A percentile compares a stretch with the other conserved stretches of the same genome.
Evolutionary conservation across 2,113 vertebrate species (phyloP).

Genomic region (Dasyurus viverrinus): DNA sequence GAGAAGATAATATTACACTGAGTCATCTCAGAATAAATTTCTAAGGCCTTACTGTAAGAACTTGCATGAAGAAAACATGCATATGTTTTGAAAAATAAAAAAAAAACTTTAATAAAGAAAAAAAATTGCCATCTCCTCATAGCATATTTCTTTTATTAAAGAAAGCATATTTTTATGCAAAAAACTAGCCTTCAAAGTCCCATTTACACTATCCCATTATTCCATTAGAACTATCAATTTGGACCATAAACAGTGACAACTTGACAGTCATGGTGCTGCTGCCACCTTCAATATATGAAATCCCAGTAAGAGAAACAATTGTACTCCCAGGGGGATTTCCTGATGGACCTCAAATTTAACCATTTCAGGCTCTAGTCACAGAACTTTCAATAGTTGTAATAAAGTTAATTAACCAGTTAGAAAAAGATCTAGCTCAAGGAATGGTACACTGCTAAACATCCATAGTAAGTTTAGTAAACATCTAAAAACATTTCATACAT

Average conservation of each 20-base stretch:
- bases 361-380: background rate
- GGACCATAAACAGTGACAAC: background rate
- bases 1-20: no score
- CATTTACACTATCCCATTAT: background rate
- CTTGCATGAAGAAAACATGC: no score
- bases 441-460: background rate
- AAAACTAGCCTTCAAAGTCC: background rate
- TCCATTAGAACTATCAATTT: background rate
- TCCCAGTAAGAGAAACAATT: background rate
- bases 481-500: background rate
- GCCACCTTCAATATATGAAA: background rate
- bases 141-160: background rate
- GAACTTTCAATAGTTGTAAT: background rate
- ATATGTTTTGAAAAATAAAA: no score
- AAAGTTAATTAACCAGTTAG: background rate
- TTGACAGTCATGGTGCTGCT: background rate
- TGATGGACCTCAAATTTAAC: background rate
- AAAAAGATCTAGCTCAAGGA: background rate
- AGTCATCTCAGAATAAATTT: no score
- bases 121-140: background rate
- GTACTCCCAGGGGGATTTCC: background rate
- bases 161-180: background rate
- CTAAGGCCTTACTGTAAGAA: no score
- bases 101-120: no score
- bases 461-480: no score